These are phyloP conservation scores for Piprites chloris DNA, from an alignment of 2,113 vertebrate genomes.

Conservation along the genomic window DNA sequence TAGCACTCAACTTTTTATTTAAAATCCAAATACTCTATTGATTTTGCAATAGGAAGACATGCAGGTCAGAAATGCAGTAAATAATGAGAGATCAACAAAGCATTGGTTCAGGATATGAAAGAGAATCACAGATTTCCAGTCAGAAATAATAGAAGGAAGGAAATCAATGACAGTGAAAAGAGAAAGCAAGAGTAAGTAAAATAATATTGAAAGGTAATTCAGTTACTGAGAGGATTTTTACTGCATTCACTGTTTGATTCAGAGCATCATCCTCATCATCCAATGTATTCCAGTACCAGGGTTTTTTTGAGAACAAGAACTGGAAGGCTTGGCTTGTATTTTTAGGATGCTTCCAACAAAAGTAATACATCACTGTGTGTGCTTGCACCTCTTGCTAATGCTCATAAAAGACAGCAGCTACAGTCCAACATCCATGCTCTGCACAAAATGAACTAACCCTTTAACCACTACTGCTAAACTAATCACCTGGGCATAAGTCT, in stretches of 20 bases:
- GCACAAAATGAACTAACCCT: background rate
- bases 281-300: accelerated
- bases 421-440: background rate
- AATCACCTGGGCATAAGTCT: background rate
- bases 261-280: background rate
- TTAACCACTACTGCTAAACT: background rate
- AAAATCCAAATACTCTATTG: background rate
- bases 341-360: background rate
- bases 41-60: conserved; percentile 7
- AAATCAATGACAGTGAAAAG: background rate
- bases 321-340: background rate
- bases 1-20: background rate
- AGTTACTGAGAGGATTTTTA: background rate
- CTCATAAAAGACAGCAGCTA: background rate
- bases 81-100: background rate
- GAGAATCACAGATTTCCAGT: background rate
- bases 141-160: background rate
- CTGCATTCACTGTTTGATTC: background rate
- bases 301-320: background rate
- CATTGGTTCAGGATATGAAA: background rate
- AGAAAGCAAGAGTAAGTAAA: background rate
- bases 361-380: background rate
- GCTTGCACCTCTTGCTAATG: background rate
- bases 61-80: background rate
- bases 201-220: background rate